Evolutionary conservation across 2,113 vertebrate species (phyloP), one percentile per base, ranked within the genome.

Genomic region (Stigmatopora argus): DNA sequence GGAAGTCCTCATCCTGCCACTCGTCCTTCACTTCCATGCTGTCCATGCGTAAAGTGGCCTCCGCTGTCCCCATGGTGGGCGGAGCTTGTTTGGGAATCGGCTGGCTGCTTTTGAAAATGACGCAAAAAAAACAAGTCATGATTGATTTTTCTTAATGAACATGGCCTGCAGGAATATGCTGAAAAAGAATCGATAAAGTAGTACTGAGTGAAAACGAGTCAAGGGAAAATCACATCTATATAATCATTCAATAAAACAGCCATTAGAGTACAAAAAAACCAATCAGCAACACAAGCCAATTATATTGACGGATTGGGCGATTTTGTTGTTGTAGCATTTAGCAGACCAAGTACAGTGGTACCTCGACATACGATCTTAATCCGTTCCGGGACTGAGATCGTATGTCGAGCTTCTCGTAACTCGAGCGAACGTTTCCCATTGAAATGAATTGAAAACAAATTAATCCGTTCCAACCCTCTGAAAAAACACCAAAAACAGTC

Each of bases 1-100:
- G 95, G 74, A 96, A 97, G 83, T 97, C 96, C 87, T 97, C 95
- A 76, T 97, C 96, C 89, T 98, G 96, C 95, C 96, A 98, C 74
- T 97, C 96, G 51, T 97, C 96, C 62, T 97, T 98, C 41, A 96
- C 92, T 73, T 98, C 96, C 81, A 98, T 93, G 71, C 91, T 95
- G 90, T 97, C 96, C 94, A 97, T 97, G 72, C 91, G 94, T 72
- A 94, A 83, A 65, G 78, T 90, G 72, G 92, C 88, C 66, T 92
- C 89, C 59, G 90, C 71, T 72, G 89, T 90, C 77, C 87, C 90
- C 75, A 87, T 89, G 77, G 75, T 74, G 51, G 58, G 7, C 14
- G 7, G 52, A 45, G 67, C 17, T 21, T 80, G 51, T 74, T 78
- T 58, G 41, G 72, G 67, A 59, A 56, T 77, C 78, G 70, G 77